Conservation (phyloP, 2,113 vertebrate species). For the Smithornis capensis region DNA sequence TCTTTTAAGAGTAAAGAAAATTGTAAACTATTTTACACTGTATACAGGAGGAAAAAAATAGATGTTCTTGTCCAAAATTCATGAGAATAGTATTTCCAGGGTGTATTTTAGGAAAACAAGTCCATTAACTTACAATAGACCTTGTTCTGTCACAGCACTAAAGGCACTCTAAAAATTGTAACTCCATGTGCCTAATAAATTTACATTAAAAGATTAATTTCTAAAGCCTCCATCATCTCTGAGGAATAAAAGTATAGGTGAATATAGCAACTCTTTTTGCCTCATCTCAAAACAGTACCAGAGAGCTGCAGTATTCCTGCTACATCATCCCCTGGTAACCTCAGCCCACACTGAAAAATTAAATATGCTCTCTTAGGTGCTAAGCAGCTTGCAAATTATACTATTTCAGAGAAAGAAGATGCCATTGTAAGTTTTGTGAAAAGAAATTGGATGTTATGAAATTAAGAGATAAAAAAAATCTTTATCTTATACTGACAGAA, state of each 20-base stretch:
- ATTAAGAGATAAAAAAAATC: neutral
- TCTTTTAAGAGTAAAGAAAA: neutral
- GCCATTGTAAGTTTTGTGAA: neutral
- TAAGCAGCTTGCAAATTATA: neutral
- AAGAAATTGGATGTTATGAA: neutral
- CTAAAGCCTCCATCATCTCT: neutral
- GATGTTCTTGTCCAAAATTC: neutral
- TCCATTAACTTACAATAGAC: neutral
- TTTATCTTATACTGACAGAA: neutral
- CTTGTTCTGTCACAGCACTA: neutral
- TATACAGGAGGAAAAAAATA: neutral
- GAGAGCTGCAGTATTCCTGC: neutral
- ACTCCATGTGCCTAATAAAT: neutral
- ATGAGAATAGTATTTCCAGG: neutral
- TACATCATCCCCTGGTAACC: neutral
- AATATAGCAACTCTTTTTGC: neutral
- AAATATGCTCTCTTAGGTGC: neutral
- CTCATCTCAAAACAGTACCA: neutral
- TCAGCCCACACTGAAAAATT: neutral
- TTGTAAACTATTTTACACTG: neutral
- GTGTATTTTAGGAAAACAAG: neutral
- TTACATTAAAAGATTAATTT: neutral
- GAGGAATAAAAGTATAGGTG: neutral
- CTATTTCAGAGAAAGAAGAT: neutral
- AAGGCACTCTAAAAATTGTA: neutral